Base-by-base conservation (phyloP, 2,888 invertebrate genomes). In the Panzeria rudis region DNA sequence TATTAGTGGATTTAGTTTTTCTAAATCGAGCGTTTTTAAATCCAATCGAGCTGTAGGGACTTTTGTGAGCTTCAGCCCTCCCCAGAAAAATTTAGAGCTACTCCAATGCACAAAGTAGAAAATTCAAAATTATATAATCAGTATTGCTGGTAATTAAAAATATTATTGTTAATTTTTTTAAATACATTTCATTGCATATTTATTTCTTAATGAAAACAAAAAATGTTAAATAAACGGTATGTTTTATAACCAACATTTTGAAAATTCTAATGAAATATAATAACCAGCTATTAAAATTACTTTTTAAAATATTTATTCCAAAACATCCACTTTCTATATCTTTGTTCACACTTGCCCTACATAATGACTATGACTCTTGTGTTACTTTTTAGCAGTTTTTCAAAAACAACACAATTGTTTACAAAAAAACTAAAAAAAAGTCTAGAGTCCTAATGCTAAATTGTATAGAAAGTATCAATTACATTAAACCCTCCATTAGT, bases 391-490 rank as follows among this genome's bases (percentile, higher is more conserved):
- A 41, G 52, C 38, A 64, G 75, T 29, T 64, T 62, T 41, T 7
- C 15, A 13, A 23, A 23, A 25, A 35, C 25, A 35, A 75, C 9
- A 62, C 35, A 25, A 2, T 15, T n/a, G 61, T 35, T 61, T 0
- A 75, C 0, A 62, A 52, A 41, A 25, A 50, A n/a, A n/a, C n/a
- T 13, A 15, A 54, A 25, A 1, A 13, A 32, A 8, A 66, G 4
- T 9, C 8, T 17, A 35, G 3, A 32, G 13, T 56, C 56, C 23
- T 59, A 8, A 32, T 59, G 17, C 17, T 32, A 9, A 9, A 59
- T 38, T 38, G 41, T 20, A 50, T 35, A 59, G 44, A 56, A 81
- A 76, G 38, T 83, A 83, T 83, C 82, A 50, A 77, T 83, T 83
- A 71, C 82, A 77, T 23, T 23, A 41, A 66, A 38, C 29, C 69